phyloP scores from a whole-genome alignment of 2,797 vertebrate genomes.

The Poecilia gillii region DNA sequence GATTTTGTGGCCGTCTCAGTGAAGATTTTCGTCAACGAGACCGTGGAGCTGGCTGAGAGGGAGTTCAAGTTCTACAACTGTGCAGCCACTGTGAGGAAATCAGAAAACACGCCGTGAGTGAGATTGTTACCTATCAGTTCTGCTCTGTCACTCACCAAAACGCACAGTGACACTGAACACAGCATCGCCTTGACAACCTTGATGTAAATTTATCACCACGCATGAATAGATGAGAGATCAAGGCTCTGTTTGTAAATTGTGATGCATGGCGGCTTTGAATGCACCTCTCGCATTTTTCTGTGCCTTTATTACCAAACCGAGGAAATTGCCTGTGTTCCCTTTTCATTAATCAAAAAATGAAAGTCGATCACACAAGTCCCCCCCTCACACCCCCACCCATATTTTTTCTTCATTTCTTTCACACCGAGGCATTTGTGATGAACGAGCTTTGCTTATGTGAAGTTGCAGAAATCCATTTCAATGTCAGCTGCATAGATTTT shows the following conservation, averaged over 20 bases:
- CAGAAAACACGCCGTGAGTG: slow-evolving; percentile 94
- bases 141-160: slow-evolving; percentile 65
- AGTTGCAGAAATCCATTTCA: slow-evolving; percentile 77
- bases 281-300: slow-evolving; percentile 71
- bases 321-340: slow-evolving; percentile 84
- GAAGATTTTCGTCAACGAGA: slow-evolving; percentile 74
- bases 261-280: slow-evolving; percentile 77
- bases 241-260: slow-evolving; percentile 78
- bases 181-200: slow-evolving; percentile 59
- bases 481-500: slow-evolving; percentile 75
- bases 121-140: slow-evolving; percentile 57
- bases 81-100: slow-evolving; percentile 87
- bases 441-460: slow-evolving; percentile 80
- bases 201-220: slow-evolving; percentile 72
- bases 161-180: slow-evolving; percentile 59
- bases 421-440: slow-evolving; percentile 72
- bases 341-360: slow-evolving; percentile 85
- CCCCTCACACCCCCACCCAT: background rate
- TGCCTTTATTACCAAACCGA: slow-evolving; percentile 67
- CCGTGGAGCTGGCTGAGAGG: slow-evolving; percentile 85
- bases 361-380: slow-evolving; percentile 72
- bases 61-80: slow-evolving; percentile 96
- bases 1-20: slow-evolving; percentile 90
- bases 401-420: slow-evolving; percentile 62
- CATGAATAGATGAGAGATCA: slow-evolving; percentile 67